Base-by-base conservation (phyloP, 1,140 invertebrate species). In the Druon quercuslanigerum region DNA sequence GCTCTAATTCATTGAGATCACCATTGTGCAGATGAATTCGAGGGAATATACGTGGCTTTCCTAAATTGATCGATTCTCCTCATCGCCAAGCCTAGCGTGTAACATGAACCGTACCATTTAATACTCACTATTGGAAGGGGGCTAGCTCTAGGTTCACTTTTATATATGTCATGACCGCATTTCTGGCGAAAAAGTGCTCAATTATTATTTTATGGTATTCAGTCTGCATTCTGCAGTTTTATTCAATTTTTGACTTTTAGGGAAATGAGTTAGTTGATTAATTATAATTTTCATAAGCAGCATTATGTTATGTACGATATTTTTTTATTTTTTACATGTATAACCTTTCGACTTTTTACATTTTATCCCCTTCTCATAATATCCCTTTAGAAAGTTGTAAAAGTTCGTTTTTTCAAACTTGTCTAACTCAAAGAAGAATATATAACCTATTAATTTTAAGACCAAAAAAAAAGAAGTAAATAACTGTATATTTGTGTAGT, bases 21-120 rank as follows among this genome's bases (percentile, higher is more conserved):
- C 72, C 73, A 71, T 52, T 72, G 52, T 71, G 75, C 73, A 66
- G 51, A 77, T 80, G 79, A 80, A 77, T 80, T 74, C 73, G 51
- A 76, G 56, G 54, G 73, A 73, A 73, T 72, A 46, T 75, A 75
- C 73, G 73, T 76, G 72, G 71, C 52, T 52, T 71, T 66, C 60
- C 60, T 66, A 70, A 60, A 46, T 79, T 73, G 72, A 74, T 57
- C 52, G 54, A 57, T 57, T 73, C 74, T 54, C 56, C 56, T 73
- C 66, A 79, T 60, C 60, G 60, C 40, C 25, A 33, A 66, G 60
- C 60, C 60, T 66, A 66, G 52, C 51, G 71, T 73, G 71, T 25
- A 51, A 60, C 74, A 60, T 66, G 56, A 51, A 50, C 20, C 74
- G 72, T 17, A 71, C 16, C 56, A 57, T 74, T 74, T 78, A 78